phyloP scores from a whole-genome alignment of 2,113 vertebrate genomes.

The Brachyistius frenatus region DNA sequence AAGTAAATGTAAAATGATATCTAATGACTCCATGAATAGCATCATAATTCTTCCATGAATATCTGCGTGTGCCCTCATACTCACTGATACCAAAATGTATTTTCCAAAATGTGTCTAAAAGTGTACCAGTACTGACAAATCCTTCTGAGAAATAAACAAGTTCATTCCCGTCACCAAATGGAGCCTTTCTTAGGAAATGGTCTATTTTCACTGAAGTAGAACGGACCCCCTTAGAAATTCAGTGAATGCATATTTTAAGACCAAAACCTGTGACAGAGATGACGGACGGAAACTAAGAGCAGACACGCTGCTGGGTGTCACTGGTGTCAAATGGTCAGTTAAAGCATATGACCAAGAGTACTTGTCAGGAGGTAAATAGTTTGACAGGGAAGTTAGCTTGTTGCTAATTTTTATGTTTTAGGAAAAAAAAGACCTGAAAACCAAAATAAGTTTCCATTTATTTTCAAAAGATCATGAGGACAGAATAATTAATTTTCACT shows the following conservation, averaged over 20 bases:
- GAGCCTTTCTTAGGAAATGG: background rate
- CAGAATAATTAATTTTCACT: background rate
- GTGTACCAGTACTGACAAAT: no score
- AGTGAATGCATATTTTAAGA: slow-evolving; percentile 27
- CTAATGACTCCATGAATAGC: slow-evolving; percentile 35
- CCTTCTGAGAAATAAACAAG: no score
- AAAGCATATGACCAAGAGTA: background rate
- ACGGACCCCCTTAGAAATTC: background rate
- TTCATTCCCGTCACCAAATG: no score
- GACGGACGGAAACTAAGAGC: slow-evolving; percentile 30
- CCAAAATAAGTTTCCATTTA: background rate
- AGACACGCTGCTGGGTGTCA: background rate
- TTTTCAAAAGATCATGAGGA: background rate
- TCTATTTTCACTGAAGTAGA: background rate
- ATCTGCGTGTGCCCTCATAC: background rate
- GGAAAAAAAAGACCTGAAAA: background rate
- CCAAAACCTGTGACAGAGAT: background rate
- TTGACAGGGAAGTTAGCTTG: background rate
- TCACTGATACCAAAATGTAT: no score
- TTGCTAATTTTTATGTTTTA: no score
- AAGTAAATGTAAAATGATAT: slow-evolving; percentile 49
- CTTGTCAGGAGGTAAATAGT: background rate
- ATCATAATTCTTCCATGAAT: background rate
- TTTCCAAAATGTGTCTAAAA: no score
- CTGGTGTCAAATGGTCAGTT: slow-evolving; percentile 27